Base-by-base conservation (phyloP, 2,113 vertebrate species). In the Mormyrus lacerda region DNA sequence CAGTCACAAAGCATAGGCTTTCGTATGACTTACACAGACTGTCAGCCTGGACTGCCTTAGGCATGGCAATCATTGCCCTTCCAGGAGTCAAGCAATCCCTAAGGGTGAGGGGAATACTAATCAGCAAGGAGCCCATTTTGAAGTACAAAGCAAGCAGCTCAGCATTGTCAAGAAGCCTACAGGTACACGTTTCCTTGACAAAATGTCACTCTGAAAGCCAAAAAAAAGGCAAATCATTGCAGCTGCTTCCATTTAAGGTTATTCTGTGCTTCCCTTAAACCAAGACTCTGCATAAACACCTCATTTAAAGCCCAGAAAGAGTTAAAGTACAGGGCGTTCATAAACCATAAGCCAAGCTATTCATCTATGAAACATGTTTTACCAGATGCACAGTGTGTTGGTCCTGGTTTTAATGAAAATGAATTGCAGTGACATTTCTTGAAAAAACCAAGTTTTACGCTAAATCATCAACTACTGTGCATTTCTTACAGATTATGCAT, bases 201-300 rank as follows among this genome's bases (percentile, higher is more conserved):
- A 44, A 88, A 86, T 24, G 61, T 82, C 39, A 90, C 89, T 88
- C 89, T 88, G 31, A 47, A 27, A n/a, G 21, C 11, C n/a, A 65
- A 65, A 51, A 47, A 47, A 90, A 91, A 89, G 84, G 87, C 88
- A 61, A 88, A 89, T 87, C 73, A 84, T 48, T 89, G 85, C 39
- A 88, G 39, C 87, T n/a, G 65, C 51, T 35, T 65, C 76, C 51
- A 69, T 82, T 86, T 86, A 51, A 85, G 39, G 21, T 51, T 53
- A 7, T 55, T 87, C 50, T 17, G 15, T 27, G 50, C n/a, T 39
- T 19, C 85, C 27, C 50, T 87, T 31, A 53, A n/a, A 17, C 31
- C 31, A 31, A 55, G 85, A 27, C 17, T 21, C 48, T 6, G 7
- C 69, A 79, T 50, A 51, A 19, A 76, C 45, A 51, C 13, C 2